Evolutionary conservation across 2,797 vertebrate species (phyloP).

Genomic region (Aplochiton taeniatus): DNA sequence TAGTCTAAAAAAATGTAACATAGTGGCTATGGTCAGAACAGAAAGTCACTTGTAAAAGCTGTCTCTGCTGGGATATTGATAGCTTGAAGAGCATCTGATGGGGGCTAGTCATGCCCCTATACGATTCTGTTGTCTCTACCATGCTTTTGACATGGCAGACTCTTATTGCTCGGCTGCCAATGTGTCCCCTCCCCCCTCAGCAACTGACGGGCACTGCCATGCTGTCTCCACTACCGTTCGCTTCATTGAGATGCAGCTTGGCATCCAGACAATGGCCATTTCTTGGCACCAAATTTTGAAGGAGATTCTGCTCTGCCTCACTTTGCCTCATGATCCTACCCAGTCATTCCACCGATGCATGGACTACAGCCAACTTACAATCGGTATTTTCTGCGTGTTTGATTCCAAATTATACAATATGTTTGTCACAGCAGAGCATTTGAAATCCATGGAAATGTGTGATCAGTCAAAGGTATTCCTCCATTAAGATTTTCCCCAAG

Average conservation of each 20-base stretch:
- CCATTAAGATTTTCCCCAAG: no score
- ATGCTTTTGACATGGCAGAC: slow-evolving; percentile 58
- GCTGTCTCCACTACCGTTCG: slow-evolving; percentile 61
- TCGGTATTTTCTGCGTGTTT: slow-evolving; percentile 53
- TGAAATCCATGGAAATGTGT: no score
- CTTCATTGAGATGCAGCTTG: slow-evolving; percentile 77
- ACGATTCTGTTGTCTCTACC: slow-evolving; percentile 42
- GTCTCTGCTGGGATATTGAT: no score
- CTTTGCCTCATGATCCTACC: slow-evolving; percentile 39
- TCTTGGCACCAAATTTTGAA: slow-evolving; percentile 72
- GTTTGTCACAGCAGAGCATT: no score
- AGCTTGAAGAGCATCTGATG: slow-evolving; percentile 34
- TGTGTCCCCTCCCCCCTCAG: slow-evolving; percentile 54
- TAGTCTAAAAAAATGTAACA: no score
- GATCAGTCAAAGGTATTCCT: no score
- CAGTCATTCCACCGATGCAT: slow-evolving; percentile 38
- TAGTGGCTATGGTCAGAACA: no score
- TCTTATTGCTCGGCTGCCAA: slow-evolving; percentile 63
- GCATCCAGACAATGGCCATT: slow-evolving; percentile 72
- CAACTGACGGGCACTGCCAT: slow-evolving; percentile 52
- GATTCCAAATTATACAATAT: slow-evolving; percentile 31
- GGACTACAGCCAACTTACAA: slow-evolving; percentile 52
- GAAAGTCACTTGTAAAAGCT: no score
- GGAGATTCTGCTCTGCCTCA: slow-evolving; percentile 53
- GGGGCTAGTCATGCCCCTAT: slow-evolving; percentile 37